Conservation (phyloP, 2,113 vertebrate genomes). For the Tragelaphus buxtoni region DNA sequence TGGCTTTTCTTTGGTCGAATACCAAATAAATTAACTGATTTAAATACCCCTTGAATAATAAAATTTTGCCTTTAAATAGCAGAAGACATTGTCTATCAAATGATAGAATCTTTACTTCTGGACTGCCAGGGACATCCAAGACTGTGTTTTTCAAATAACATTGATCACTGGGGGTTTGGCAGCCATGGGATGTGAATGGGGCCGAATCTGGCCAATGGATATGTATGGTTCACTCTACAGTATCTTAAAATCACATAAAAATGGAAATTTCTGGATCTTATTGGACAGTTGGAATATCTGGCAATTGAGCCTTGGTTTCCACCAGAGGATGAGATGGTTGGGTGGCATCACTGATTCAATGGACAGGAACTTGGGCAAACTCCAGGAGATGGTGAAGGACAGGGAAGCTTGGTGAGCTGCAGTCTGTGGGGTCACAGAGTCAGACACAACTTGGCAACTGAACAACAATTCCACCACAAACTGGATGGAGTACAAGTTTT, state of each 20-base stretch:
- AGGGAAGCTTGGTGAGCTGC: not conserved
- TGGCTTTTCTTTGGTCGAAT: not conserved
- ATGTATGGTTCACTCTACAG: not conserved
- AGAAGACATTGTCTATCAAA: not conserved
- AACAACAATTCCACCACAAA: not conserved
- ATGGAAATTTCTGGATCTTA: not conserved
- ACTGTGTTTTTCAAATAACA: not conserved
- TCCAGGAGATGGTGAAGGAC: not conserved
- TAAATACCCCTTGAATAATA: not conserved
- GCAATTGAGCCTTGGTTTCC: not conserved
- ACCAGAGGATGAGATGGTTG: not conserved
- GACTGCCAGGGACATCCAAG: not conserved
- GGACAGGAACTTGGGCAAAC: not conserved
- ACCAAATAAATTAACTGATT: not conserved
- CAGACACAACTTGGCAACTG: not conserved
- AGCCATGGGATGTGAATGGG: not conserved
- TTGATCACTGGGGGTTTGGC: not conserved
- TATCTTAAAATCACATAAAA: not conserved
- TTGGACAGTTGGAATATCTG: not conserved
- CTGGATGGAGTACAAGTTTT: not conserved
- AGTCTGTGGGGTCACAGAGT: not conserved
- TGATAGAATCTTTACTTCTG: not conserved
- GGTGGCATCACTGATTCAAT: not conserved
- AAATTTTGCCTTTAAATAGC: not conserved
- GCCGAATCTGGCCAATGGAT: not conserved